Base-by-base conservation (phyloP, 1,140 invertebrate genomes). In the Zophobas morio region DNA sequence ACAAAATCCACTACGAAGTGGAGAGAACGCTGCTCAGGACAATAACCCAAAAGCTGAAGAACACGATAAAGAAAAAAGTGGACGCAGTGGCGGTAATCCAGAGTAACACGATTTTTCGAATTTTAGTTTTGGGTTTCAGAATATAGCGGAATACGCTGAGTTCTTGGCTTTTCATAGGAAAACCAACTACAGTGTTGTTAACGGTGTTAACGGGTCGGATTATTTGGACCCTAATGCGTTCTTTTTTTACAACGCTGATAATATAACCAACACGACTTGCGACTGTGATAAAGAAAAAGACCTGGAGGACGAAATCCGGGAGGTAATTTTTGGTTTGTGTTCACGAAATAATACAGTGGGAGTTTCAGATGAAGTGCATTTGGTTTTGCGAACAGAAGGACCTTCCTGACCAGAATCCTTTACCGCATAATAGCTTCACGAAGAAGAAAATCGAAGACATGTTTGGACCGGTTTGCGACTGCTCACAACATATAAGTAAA, bases 61-160 rank as follows among this genome's bases (percentile, higher is more conserved):
- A 37, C 34, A 80, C 82, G 57, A 84, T 84, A 80, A 6, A 79
- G 5, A 56, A 81, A n/a, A 83, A 84, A 78, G 79, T 75, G 34
- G 60, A 81, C 49, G 83, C 81, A 40, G 82, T 83, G 35, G 60
- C 66, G 66, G 82, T 79, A 34, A 53, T 32, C 2, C 37, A n/a
- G 4, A 39, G 5, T 56, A 74, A 74, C 3, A 37, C n/a, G 32
- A 70, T 35, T 1, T 33, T 47, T 54, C 54, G 2, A 40, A 56
- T 66, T 56, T 49, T 60, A 20, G 1, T 33, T 47, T 8, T 34
- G 51, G 32, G 75, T 75, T 76, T 40, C 75, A 85, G 84, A 79
- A 76, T 78, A 85, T 85, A 8, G 80, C 81, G 0, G 80, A 83
- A 40, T 81, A 83, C 74, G 84, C 84, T 1, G 85, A 86, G 75